Base-by-base conservation (phyloP, 2,888 invertebrate species). In the Mythimna loreyi region DNA sequence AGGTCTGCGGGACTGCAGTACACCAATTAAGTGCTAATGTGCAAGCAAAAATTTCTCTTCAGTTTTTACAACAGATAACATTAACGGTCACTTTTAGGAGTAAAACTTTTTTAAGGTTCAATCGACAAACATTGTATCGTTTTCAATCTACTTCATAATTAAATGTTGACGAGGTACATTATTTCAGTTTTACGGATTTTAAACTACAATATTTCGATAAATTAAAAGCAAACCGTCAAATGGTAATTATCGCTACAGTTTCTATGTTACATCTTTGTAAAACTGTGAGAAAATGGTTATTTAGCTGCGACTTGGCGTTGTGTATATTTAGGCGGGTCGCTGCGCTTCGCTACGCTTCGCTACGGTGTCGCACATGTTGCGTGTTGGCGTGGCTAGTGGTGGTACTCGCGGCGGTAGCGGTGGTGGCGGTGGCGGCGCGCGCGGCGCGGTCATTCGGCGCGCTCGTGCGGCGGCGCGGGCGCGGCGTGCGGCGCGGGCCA, bases 341-440 rank as follows among this genome's bases (percentile, higher is more conserved):
- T 36, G 11, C 28, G n/a, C n/a, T n/a, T n/a, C n/a, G n/a, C n/a
- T n/a, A n/a, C n/a, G n/a, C n/a, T n/a, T n/a, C n/a, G n/a, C n/a
- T n/a, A n/a, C n/a, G n/a, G n/a, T n/a, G n/a, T n/a, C n/a, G n/a
- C n/a, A n/a, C n/a, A n/a, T n/a, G n/a, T n/a, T n/a, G n/a, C n/a
- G n/a, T n/a, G n/a, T n/a, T n/a, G n/a, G n/a, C n/a, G n/a, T 13
- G 55, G 19, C 64, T 55, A 89, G 79, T 89, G 89, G 55, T 85
- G 81, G 72, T 89, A 89, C 82, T 89, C 89, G 68, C 89, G 86
- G 56, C 89, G 86, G 75, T 86, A 87, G 69, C 81, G 77, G 50
- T 47, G 75, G 19, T 40, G 61, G 55, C n/a, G 53, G 33, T 47
- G 62, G 55, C 68, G 58, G 47, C 40, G 61, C 62, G 50, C 66